Conservation (phyloP, 2,113 vertebrate genomes). For the Proteles cristata region DNA sequence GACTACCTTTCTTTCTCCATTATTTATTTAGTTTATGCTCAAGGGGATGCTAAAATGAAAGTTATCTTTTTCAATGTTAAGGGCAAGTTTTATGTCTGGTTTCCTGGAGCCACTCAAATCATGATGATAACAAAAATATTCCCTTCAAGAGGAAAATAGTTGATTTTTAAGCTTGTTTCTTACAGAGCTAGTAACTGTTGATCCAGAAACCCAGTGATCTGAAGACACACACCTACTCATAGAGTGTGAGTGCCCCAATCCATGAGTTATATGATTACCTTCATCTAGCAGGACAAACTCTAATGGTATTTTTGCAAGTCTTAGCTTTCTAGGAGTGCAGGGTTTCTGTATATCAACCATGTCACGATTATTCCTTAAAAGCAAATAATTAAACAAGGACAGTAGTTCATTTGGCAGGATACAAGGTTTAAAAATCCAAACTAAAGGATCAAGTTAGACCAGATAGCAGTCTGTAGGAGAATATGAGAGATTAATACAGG, state of each 20-base stretch:
- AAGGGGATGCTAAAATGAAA: constrained; percentile 19
- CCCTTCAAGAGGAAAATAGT: neutral
- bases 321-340: neutral
- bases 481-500: neutral
- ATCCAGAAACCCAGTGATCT: neutral
- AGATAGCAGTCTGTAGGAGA: neutral
- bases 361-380: neutral
- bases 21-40: constrained; percentile 27
- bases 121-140: neutral
- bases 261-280: neutral
- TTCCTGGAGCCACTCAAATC: neutral
- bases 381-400: neutral
- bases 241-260: neutral
- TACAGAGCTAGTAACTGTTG: neutral
- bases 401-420: neutral
- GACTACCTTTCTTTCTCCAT: constrained; percentile 21
- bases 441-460: neutral
- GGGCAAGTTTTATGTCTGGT: neutral
- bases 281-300: neutral
- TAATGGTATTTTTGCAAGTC: neutral
- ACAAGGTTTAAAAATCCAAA: neutral
- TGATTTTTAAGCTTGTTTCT: neutral
- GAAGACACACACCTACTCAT: neutral
- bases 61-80: neutral
- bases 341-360: neutral